phyloP scores from a whole-genome alignment of 2,888 invertebrate genomes.

The Liopterus haemorrhoidalis region DNA sequence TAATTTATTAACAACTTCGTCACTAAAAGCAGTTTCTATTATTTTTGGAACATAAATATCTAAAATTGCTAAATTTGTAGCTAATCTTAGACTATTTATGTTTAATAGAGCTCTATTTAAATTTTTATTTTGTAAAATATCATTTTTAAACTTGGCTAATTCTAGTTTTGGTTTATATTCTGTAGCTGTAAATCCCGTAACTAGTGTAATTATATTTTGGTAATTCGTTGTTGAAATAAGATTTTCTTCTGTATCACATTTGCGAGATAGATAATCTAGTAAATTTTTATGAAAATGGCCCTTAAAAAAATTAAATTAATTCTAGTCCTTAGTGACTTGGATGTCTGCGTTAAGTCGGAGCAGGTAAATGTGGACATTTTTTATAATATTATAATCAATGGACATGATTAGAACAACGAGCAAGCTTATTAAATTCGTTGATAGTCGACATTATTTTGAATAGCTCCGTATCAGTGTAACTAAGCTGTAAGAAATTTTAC shows the following conservation, averaged over 20 bases:
- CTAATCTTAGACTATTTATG: slow-evolving; percentile 49
- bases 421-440: too few relatives aligned
- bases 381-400: too few relatives aligned
- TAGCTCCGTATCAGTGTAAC: background rate
- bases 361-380: too few relatives aligned
- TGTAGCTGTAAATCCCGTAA: slow-evolving; percentile 50
- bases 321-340: too few relatives aligned
- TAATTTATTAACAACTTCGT: slow-evolving; percentile 45
- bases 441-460: too few relatives aligned
- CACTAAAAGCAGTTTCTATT: slow-evolving; percentile 49
- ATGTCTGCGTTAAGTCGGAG: too few relatives aligned
- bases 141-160: slow-evolving; percentile 42
- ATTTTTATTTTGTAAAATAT: slow-evolving; percentile 29
- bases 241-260: slow-evolving; percentile 45
- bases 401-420: too few relatives aligned
- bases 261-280: slow-evolving; percentile 53
- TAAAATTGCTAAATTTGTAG: slow-evolving; percentile 53
- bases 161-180: slow-evolving; percentile 57
- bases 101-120: slow-evolving; percentile 26
- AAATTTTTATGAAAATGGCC: slow-evolving; percentile 54
- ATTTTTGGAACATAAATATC: slow-evolving; percentile 54
- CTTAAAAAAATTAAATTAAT: slow-evolving; percentile 41
- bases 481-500: too few relatives aligned
- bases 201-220: slow-evolving; percentile 47
- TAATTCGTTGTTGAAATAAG: slow-evolving; percentile 45